phyloP scores from a whole-genome alignment of 92 coral and sea anemone species.

The Zoanthus solanderi region DNA sequence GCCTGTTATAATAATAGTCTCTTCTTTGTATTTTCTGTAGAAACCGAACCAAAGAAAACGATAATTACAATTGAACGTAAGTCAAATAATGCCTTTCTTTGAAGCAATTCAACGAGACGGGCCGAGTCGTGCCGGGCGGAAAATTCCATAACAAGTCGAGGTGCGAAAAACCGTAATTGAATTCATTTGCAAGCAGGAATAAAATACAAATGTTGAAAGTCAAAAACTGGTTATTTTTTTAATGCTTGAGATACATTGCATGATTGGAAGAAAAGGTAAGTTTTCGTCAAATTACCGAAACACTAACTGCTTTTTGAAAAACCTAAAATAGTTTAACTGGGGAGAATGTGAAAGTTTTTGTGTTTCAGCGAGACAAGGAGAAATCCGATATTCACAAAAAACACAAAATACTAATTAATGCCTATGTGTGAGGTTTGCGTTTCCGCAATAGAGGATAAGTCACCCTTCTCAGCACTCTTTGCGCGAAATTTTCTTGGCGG shows the following conservation, averaged over 20 bases:
- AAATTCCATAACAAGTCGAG: background rate
- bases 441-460: slow-evolving; percentile 23
- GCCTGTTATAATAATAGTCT: slow-evolving; percentile 24
- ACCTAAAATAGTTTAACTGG: too few relatives aligned
- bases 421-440: too few relatives aligned
- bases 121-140: background rate
- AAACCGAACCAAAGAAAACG: slow-evolving; percentile 37
- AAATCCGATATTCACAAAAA: too few relatives aligned
- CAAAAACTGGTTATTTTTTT: background rate
- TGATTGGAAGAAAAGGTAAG: background rate
- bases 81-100: background rate
- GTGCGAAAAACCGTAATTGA: slow-evolving; percentile 5
- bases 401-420: too few relatives aligned
- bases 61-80: slow-evolving; percentile 42
- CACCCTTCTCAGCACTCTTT: slow-evolving; percentile 23
- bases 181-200: background rate
- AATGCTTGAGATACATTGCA: slow-evolving; percentile 3
- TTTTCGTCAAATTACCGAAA: background rate
- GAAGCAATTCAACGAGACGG: background rate
- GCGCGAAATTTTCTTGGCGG: slow-evolving; percentile 24
- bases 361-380: too few relatives aligned
- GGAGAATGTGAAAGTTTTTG: too few relatives aligned
- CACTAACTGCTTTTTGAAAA: background rate
- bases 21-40: slow-evolving; percentile 46
- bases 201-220: background rate